Conservation (phyloP, 2,797 vertebrate species). For the Monodelphis domestica region DNA sequence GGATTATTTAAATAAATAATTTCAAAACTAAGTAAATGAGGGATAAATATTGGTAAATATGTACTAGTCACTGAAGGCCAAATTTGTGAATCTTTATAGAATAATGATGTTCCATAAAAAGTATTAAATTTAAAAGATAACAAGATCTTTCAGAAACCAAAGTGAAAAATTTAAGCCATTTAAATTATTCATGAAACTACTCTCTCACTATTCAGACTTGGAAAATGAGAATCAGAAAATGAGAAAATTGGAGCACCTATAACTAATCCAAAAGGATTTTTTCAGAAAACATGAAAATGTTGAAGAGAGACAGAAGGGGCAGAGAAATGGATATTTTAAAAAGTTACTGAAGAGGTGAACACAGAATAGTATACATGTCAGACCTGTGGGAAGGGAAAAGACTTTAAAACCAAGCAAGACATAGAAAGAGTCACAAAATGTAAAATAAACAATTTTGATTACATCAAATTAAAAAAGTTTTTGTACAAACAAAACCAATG, state of each 20-base stretch:
- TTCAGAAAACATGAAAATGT: conserved; percentile 1
- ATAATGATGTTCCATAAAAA: background rate
- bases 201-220: conserved; percentile 2
- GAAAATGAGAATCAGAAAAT: conserved; percentile 21
- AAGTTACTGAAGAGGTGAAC: conserved; percentile 4
- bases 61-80: background rate
- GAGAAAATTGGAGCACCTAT: background rate
- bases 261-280: background rate
- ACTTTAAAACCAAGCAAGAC: no score
- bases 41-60: background rate
- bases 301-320: background rate
- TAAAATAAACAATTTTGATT: no score
- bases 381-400: no score
- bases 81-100: background rate
- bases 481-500: no score
- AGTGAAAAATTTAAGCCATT: conserved; percentile 22
- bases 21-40: conserved; percentile 2
- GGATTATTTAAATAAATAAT: background rate
- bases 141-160: conserved; percentile 18
- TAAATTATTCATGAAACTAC: conserved; percentile 10
- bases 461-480: no score
- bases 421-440: no score
- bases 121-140: background rate
- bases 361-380: no score
- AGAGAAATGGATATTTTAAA: background rate